These are phyloP conservation scores for Oxyteleia sp. DNA, from an alignment of 2,888 invertebrate genomes.

Conservation along the genomic window DNA sequence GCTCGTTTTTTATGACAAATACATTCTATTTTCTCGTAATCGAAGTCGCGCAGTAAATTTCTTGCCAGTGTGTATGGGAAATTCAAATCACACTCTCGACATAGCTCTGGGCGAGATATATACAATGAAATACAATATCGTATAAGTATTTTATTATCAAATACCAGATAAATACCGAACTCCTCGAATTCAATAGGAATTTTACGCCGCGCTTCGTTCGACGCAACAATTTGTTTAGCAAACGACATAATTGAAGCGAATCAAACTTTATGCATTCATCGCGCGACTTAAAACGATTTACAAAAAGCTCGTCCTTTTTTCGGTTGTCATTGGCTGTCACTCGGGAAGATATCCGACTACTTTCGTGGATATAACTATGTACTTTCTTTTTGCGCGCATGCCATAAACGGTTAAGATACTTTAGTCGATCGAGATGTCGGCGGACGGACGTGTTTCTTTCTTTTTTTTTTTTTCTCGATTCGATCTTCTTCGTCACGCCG, in stretches of 20 bases:
- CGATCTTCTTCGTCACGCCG: constrained; percentile 69
- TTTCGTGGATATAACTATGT: constrained; percentile 61
- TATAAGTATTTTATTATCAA: constrained; percentile 61
- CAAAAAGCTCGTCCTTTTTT: constrained; percentile 47
- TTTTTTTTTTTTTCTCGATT: constrained; percentile 34
- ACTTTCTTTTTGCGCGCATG: constrained; percentile 70
- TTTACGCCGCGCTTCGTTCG: constrained; percentile 4
- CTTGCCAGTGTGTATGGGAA: constrained; percentile 49
- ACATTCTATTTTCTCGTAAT: constrained; percentile 51
- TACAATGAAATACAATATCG: constrained; percentile 52
- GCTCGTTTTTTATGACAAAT: constrained; percentile 54
- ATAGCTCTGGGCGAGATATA: constrained; percentile 30
- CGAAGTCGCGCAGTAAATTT: constrained; percentile 59
- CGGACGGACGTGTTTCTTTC: constrained; percentile 40
- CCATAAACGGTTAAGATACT: constrained; percentile 72
- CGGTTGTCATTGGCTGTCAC: constrained; percentile 59
- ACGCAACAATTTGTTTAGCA: constrained; percentile 24
- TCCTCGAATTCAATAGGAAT: constrained; percentile 3
- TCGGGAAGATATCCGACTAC: constrained; percentile 53
- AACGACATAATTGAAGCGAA: constrained; percentile 53
- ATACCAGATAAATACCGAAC: constrained; percentile 58
- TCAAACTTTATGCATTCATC: constrained; percentile 56
- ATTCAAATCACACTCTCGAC: constrained; percentile 61
- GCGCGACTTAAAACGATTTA: constrained; percentile 34
- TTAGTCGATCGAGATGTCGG: constrained; percentile 69